Conservation (phyloP, 1,140 invertebrate species). For the Polypedilum pembai region DNA sequence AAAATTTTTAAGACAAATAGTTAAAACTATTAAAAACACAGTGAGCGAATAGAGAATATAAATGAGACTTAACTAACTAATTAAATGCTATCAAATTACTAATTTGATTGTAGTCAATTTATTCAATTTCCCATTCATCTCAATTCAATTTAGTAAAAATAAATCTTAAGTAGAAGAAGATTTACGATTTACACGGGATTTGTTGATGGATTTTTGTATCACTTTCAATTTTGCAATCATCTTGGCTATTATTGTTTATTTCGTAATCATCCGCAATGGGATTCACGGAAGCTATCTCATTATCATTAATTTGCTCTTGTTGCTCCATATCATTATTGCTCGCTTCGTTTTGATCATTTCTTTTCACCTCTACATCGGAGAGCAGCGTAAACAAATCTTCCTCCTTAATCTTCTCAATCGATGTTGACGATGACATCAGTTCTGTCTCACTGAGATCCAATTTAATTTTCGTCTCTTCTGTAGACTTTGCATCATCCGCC, state of each 20-base stretch:
- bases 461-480: background rate
- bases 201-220: background rate
- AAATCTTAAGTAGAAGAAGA: too few species aligned
- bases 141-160: too few species aligned
- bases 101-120: too few species aligned
- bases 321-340: slow-evolving; percentile 5
- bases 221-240: slow-evolving; percentile 18
- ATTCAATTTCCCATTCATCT: too few species aligned
- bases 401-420: slow-evolving; percentile 13
- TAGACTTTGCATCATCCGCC: background rate
- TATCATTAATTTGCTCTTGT: background rate
- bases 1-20: too few species aligned
- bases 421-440: slow-evolving; percentile 1
- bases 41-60: too few species aligned
- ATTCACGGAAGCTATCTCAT: background rate
- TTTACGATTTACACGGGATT: slow-evolving; percentile 8
- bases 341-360: background rate
- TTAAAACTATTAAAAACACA: too few species aligned
- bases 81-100: too few species aligned
- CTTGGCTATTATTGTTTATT: slow-evolving; percentile 20
- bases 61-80: too few species aligned
- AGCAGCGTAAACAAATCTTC: slow-evolving; percentile 1
- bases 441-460: background rate
- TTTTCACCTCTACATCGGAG: background rate
- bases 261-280: background rate